Conservation (phyloP, 2,797 vertebrate genomes). For the Fratercula arctica region DNA sequence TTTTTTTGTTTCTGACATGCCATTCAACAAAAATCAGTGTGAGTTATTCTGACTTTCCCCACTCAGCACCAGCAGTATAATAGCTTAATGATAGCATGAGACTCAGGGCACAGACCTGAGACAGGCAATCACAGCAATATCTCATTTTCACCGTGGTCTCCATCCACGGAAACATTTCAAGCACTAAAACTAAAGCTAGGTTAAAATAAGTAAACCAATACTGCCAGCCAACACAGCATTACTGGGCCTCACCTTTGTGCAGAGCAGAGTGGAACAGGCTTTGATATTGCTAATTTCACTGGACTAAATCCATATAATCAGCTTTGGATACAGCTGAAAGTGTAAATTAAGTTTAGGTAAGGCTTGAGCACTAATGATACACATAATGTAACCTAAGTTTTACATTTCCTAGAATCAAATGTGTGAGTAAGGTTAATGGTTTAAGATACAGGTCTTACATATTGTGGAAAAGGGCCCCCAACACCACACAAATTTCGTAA, state of each 20-base stretch:
- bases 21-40: slow-evolving; percentile 3
- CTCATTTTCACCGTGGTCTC: slow-evolving; percentile 20
- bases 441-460: background rate
- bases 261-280: background rate
- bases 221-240: background rate
- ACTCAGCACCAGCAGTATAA: background rate
- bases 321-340: background rate
- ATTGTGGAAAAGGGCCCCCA: background rate
- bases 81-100: slow-evolving; percentile 19
- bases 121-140: background rate
- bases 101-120: background rate
- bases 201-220: background rate
- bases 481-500: background rate
- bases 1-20: background rate
- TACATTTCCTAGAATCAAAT: background rate
- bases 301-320: background rate
- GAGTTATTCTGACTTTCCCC: background rate
- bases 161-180: background rate
- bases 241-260: background rate
- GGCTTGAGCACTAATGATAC: background rate
- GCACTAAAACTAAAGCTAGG: background rate
- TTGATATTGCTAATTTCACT: background rate
- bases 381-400: background rate
- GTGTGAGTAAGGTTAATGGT: background rate
- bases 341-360: background rate